These are phyloP conservation scores for Otus scops DNA, from an alignment of 2,797 vertebrate species.

Conservation along the genomic window DNA sequence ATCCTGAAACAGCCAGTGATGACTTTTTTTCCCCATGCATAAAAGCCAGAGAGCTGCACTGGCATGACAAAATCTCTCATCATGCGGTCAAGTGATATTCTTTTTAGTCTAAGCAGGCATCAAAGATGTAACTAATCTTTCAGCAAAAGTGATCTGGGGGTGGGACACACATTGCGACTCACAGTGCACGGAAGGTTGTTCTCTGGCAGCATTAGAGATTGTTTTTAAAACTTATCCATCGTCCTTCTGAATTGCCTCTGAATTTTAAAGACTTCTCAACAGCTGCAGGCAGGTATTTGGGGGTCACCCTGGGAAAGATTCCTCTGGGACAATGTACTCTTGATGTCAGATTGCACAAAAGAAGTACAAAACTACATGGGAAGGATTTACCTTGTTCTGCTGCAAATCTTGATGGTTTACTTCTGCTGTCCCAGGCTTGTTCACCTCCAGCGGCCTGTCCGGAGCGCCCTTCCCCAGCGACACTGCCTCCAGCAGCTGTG, in stretches of 20 bases:
- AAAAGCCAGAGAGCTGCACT: background rate
- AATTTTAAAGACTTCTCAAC: background rate
- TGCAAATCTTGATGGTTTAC: background rate
- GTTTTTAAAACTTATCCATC: background rate
- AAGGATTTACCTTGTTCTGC: slow-evolving; percentile 47
- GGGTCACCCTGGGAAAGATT: background rate
- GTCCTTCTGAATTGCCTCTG: background rate
- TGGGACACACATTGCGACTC: background rate
- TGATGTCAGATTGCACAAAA: background rate
- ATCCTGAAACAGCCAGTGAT: background rate
- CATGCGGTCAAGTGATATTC: background rate
- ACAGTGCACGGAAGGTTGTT: background rate
- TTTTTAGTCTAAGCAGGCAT: slow-evolving; percentile 20
- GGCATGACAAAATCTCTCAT: background rate
- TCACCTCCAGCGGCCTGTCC: background rate
- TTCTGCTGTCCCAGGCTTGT: background rate
- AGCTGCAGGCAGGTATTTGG: background rate
- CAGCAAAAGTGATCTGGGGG: background rate
- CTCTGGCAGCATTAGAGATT: background rate
- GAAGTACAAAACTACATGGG: background rate
- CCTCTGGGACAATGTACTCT: background rate
- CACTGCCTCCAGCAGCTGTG: slow-evolving; percentile 80
- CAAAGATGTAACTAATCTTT: slow-evolving; percentile 23
- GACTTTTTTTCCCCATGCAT: background rate
- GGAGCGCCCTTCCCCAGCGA: slow-evolving; percentile 54